Evolutionary conservation across 2,113 vertebrate species (phyloP).

Genomic region (Verasper variegatus): DNA sequence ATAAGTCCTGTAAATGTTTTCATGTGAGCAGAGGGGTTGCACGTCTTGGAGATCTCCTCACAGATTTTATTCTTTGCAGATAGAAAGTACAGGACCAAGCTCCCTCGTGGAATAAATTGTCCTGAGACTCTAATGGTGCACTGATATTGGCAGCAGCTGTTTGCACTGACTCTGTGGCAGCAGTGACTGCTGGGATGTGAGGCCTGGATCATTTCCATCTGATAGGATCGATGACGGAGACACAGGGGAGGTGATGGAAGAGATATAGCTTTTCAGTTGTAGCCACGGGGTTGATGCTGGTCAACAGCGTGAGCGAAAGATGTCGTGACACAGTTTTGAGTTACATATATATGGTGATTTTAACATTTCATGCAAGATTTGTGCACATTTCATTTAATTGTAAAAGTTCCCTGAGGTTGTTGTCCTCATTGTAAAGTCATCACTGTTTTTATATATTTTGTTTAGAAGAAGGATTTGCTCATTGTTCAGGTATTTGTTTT

Average conservation of each 20-base stretch:
- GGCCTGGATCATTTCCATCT: conserved; percentile 32
- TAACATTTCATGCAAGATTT: too few species aligned
- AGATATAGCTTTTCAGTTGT: background rate
- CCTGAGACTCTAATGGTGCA: conserved; percentile 5
- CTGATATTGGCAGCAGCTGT: conserved; percentile 45
- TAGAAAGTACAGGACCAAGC: background rate
- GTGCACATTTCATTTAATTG: too few species aligned
- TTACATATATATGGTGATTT: too few species aligned
- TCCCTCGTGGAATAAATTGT: background rate
- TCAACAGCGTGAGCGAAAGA: background rate
- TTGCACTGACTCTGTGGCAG: conserved; percentile 30
- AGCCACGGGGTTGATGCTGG: background rate
- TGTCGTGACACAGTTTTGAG: background rate
- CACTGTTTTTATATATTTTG: background rate
- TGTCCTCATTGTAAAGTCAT: background rate
- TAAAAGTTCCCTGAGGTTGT: too few species aligned
- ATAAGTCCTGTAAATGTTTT: conserved; percentile 5
- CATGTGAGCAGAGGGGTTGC: background rate
- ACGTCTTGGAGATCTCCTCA: background rate
- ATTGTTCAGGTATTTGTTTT: background rate
- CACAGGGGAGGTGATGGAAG: conserved; percentile 5
- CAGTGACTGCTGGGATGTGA: conserved; percentile 30
- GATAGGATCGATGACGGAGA: conserved; percentile 10
- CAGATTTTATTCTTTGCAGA: background rate
- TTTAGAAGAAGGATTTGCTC: background rate